phyloP scores from a whole-genome alignment of 2,888 invertebrate species.

The Cheilosia urbana region DNA sequence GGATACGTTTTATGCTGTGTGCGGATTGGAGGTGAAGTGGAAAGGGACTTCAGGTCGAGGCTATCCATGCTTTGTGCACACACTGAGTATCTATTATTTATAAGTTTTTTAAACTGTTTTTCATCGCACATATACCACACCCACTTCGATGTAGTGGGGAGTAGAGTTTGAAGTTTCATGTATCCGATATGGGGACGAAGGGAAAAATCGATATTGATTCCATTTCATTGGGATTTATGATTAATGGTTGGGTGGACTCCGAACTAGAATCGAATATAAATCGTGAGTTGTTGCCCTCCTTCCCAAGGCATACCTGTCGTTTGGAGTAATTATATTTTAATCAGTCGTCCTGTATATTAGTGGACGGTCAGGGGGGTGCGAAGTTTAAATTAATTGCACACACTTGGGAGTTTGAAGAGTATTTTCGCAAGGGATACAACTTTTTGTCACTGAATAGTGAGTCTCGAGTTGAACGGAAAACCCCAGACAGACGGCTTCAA shows the following conservation, averaged over 20 bases:
- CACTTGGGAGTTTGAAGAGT: slow-evolving; percentile 9
- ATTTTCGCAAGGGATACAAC: slow-evolving; percentile 34
- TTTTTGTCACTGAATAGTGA: background rate
- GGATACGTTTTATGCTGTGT: slow-evolving; percentile 55
- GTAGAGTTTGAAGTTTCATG: slow-evolving; percentile 29
- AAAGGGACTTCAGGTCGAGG: slow-evolving; percentile 73
- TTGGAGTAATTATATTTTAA: slow-evolving; percentile 57
- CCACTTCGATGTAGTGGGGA: slow-evolving; percentile 10
- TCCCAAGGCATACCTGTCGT: background rate
- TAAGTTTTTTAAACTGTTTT: slow-evolving; percentile 66
- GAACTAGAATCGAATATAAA: background rate
- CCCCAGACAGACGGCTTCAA: background rate
- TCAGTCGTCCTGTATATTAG: background rate
- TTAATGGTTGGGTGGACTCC: slow-evolving; percentile 34
- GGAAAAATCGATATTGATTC: slow-evolving; percentile 54
- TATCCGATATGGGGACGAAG: slow-evolving; percentile 19
- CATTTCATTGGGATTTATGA: slow-evolving; percentile 35
- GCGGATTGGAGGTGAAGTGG: slow-evolving; percentile 47
- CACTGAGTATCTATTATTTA: slow-evolving; percentile 69
- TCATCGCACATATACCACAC: background rate
- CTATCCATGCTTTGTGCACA: slow-evolving; percentile 55
- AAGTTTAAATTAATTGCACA: slow-evolving; percentile 45
- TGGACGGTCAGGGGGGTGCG: background rate
- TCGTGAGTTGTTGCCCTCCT: slow-evolving; percentile 18
- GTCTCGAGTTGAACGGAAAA: slow-evolving; percentile 10